Percentiles rank a stretch among this genome's conserved stretches.
Conservation (phyloP, 1,140 invertebrate species). For the Bombus terrestris region DNA sequence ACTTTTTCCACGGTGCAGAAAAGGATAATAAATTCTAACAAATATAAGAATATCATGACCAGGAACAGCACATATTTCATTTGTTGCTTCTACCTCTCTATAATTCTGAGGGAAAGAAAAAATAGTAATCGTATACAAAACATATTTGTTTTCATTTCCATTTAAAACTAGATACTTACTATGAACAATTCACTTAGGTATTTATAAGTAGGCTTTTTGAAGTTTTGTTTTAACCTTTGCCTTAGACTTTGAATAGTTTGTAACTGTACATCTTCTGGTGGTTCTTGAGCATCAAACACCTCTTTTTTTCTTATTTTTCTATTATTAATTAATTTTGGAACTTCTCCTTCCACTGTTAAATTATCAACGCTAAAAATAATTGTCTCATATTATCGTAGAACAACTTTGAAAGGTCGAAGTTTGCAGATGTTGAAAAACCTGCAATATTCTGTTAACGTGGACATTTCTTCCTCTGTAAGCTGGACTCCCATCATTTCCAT, state of each 20-base stretch:
- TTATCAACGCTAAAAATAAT: constrained; percentile 58
- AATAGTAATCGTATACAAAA: neutral
- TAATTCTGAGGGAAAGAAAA: constrained; percentile 50
- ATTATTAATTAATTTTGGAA: constrained; percentile 26
- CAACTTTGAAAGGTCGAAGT: neutral
- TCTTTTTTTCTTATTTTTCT: constrained; percentile 40
- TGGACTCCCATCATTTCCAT: constrained; percentile 47
- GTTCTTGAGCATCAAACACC: constrained; percentile 41
- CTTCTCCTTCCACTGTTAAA: constrained; percentile 66
- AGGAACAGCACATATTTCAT: constrained; percentile 17
- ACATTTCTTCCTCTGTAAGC: constrained; percentile 57
- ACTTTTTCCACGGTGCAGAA: neutral
- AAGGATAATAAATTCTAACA: constrained; percentile 80
- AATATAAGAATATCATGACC: constrained; percentile 77
- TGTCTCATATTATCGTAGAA: constrained; percentile 1
- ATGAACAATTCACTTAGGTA: constrained; percentile 53
- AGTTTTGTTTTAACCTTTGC: constrained; percentile 23
- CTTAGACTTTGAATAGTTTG: constrained; percentile 52
- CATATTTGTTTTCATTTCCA: neutral
- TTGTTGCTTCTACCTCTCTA: neutral
- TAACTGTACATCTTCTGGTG: constrained; percentile 51
- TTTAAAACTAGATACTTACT: constrained; percentile 32
- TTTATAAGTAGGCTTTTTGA: constrained; percentile 16
- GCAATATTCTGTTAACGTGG: constrained; percentile 65
- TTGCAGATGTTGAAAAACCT: constrained; percentile 41